Evolutionary conservation across 2,113 vertebrate species (phyloP).

Genomic region (Ceratotherium simum): DNA sequence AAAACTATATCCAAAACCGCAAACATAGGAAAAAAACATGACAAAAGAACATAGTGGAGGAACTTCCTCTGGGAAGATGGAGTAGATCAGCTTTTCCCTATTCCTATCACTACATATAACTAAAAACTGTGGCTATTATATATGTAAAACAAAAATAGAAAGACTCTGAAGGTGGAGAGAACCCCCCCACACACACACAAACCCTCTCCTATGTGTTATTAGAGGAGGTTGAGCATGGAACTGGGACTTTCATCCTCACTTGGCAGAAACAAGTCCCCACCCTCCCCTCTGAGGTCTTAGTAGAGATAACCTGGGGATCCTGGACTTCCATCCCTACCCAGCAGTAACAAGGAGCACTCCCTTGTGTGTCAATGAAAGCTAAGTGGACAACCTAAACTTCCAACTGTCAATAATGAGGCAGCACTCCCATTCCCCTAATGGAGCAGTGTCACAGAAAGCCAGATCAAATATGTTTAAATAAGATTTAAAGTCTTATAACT

Average conservation of each 20-base stretch:
- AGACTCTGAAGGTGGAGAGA: not conserved
- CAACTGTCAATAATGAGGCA: not conserved
- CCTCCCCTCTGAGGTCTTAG: not conserved
- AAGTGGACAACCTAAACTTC: not conserved
- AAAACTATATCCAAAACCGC: slow-evolving; percentile 14
- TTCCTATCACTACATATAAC: not conserved
- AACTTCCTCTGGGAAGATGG: not conserved
- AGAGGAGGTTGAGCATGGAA: not conserved
- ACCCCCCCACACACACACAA: not conserved
- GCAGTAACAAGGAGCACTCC: not conserved
- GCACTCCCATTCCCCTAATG: not conserved
- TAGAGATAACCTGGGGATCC: not conserved
- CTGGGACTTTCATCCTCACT: not conserved
- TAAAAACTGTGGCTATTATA: not conserved
- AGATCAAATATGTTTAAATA: not conserved
- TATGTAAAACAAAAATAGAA: not conserved
- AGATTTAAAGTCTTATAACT: not conserved
- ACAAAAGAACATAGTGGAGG: not conserved
- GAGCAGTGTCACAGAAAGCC: not conserved
- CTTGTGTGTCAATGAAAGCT: not conserved
- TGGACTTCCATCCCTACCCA: not conserved
- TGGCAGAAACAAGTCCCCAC: not conserved
- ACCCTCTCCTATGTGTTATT: not conserved
- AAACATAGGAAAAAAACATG: not conserved
- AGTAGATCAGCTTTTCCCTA: not conserved